Conservation (phyloP, 2,888 invertebrate species). For the Papilio elwesi region DNA sequence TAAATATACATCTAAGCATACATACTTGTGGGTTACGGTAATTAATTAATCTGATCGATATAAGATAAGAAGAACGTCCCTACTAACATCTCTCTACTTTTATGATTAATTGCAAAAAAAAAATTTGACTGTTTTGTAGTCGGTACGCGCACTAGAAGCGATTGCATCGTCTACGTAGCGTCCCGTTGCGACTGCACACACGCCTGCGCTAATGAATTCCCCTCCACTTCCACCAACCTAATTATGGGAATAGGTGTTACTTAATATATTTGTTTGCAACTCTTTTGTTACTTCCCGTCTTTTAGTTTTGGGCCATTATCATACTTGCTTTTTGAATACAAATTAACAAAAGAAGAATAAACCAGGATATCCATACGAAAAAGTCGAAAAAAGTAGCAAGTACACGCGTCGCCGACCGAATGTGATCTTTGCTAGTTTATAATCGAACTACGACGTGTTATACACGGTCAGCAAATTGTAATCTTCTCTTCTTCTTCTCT, state of each 20-base stretch:
- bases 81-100: too few species aligned
- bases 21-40: too few species aligned
- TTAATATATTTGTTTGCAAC: conserved; percentile 44
- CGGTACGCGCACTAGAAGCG: conserved; percentile 52
- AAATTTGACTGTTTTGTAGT: conserved; percentile 40
- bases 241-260: conserved; percentile 58
- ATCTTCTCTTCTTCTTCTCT: too few species aligned
- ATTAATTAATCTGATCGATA: too few species aligned
- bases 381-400: too few species aligned
- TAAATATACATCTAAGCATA: too few species aligned
- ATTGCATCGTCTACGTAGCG: conserved; percentile 68
- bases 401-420: too few species aligned
- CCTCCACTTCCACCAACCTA: conserved; percentile 55
- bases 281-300: conserved; percentile 7
- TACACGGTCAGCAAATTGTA: too few species aligned
- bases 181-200: conserved; percentile 56
- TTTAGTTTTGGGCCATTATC: conserved; percentile 2
- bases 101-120: background rate
- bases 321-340: background rate
- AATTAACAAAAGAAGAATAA: background rate
- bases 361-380: too few species aligned
- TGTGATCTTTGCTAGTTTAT: too few species aligned
- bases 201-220: conserved; percentile 63
- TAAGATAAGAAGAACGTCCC: too few species aligned
- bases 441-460: too few species aligned